Base-by-base conservation (phyloP, 2,888 invertebrate species). In the Euspilapteryx auroguttella region DNA sequence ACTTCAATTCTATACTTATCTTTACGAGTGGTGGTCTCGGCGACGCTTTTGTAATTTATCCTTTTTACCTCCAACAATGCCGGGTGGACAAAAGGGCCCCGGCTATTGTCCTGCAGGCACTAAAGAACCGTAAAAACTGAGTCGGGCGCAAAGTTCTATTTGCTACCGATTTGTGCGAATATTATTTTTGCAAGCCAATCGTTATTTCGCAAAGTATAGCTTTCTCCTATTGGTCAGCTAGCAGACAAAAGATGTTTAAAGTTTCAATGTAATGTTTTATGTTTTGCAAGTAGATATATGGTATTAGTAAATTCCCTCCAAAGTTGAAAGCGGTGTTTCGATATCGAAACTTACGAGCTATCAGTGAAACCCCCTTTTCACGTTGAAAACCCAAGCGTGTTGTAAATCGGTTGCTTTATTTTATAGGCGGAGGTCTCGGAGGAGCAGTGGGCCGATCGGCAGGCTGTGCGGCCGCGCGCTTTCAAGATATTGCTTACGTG, bases 371-470 rank as follows among this genome's bases (percentile, higher is more conserved):
- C 58, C 29, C 29, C 63, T 63, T 61, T 61, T 52, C 48, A 47
- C 45, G 47, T 56, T 63, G 55, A 61, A 66, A 51, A 61, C 61
- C 61, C 58, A 44, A 45, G 55, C 54, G 64, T 58, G 59, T 63
- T 63, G 55, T 76, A 71, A 73, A 75, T 68, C 61, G 68, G 62
- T 55, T 69, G 62, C 46, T 73, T 75, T 76, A 71, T 75, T 69
- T 76, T 75, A 66, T 66, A 76, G 75, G 45, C 55, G 65, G 54
- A 49, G 61, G 39, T 64, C 62, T 63, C 64, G 31, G 41, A 48
- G 63, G 61, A 55, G 53, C 40, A 37, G 38, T 37, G 47, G 49
- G 47, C 47, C 35, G 47, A 38, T 39, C 39, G 52, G 45, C 40
- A 44, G 45, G 50, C 41, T 41, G 14, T 45, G 53, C 49, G 49